phyloP scores from a whole-genome alignment of 2,888 invertebrate genomes.

The Sphecodes monilicornis region DNA sequence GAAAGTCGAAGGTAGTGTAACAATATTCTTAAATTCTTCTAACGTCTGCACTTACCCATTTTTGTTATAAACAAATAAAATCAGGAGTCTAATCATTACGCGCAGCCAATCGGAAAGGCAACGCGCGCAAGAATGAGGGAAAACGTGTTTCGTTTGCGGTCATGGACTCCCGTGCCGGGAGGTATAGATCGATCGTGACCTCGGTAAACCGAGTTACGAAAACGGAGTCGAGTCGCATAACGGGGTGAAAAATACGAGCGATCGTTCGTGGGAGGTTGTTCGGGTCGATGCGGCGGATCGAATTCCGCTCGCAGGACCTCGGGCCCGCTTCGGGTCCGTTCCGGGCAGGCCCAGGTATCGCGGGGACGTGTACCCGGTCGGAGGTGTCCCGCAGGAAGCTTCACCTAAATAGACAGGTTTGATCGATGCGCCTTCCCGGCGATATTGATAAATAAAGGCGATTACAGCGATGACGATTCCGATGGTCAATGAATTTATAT shows the following conservation, averaged over 20 bases:
- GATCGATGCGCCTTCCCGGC: conserved; percentile 71
- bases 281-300: not conserved
- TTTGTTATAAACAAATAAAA: not conserved
- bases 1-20: too few species aligned
- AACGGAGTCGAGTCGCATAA: conserved; percentile 1
- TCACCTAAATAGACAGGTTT: conserved; percentile 69
- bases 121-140: too few species aligned
- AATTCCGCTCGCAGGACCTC: conserved; percentile 16
- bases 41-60: too few species aligned
- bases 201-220: conserved; percentile 4
- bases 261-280: not conserved
- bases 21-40: too few species aligned
- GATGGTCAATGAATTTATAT: conserved; percentile 75
- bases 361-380: conserved; percentile 11
- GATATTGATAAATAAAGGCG: conserved; percentile 75
- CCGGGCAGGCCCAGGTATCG: conserved; percentile 13
- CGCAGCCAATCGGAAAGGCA: not conserved
- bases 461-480: conserved; percentile 75
- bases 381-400: conserved; percentile 57
- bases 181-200: not conserved
- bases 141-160: not conserved
- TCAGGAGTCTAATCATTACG: not conserved
- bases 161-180: not conserved
- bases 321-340: not conserved
- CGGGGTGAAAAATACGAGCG: conserved; percentile 9